Conservation (phyloP, 2,113 vertebrate species). For the Prionailurus bengalensis region DNA sequence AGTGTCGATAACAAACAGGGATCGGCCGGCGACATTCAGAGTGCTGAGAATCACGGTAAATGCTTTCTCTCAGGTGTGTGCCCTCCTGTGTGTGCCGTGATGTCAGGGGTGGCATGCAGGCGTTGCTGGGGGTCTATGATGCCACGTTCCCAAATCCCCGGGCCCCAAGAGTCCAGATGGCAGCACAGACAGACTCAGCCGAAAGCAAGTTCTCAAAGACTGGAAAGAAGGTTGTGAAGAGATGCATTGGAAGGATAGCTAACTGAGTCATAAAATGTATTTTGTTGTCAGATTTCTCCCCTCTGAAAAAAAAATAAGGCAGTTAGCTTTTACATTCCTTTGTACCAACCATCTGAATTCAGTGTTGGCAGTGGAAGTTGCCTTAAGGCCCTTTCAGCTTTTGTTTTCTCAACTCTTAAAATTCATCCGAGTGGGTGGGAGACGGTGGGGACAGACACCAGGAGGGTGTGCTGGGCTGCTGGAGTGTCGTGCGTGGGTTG, state of each 20-base stretch:
- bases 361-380: not conserved
- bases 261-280: fast-evolving
- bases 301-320: not conserved
- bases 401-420: not conserved
- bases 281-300: not conserved
- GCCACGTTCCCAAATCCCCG: not conserved
- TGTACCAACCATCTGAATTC: not conserved
- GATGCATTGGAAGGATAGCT: not conserved
- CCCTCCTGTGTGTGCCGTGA: not conserved
- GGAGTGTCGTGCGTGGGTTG: not conserved
- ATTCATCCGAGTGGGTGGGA: too few relatives aligned
- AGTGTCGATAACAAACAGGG: constrained; percentile 55
- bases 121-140: fast-evolving
- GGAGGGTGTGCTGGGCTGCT: too few relatives aligned
- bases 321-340: not conserved
- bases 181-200: not conserved
- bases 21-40: constrained; percentile 26
- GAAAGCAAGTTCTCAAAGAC: too few relatives aligned
- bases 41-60: not conserved
- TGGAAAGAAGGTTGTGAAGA: not conserved
- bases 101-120: not conserved
- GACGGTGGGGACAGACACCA: not conserved
- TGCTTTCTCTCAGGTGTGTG: not conserved
- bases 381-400: not conserved
- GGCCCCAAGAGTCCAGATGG: not conserved